A percentile compares a stretch with the other conserved stretches of the same genome.
These are phyloP conservation scores for Blomia tropicalis DNA, from an alignment of 2,888 invertebrate genomes.

Conservation along the genomic window DNA sequence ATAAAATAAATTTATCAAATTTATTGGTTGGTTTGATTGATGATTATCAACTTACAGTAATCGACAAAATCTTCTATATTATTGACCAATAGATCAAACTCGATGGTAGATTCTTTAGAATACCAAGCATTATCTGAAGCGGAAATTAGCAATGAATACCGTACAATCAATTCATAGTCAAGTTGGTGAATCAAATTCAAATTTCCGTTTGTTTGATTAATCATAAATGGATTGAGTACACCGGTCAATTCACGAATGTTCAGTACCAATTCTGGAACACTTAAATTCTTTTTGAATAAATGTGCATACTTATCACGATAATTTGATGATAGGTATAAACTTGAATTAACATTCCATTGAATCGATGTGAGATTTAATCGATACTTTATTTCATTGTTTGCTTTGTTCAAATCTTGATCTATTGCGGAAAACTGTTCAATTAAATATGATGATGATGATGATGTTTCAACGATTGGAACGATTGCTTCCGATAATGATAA, in stretches of 20 bases:
- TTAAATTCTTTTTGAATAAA: conserved; percentile 1
- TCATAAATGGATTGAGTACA: conserved; percentile 43
- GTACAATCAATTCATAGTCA: conserved; percentile 69
- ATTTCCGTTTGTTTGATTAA: conserved; percentile 58
- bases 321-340: conserved; percentile 6
- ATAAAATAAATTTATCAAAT: no score
- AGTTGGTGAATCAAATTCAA: conserved; percentile 60
- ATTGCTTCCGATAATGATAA: conserved; percentile 60
- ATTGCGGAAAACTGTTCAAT: conserved; percentile 57
- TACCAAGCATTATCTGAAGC: conserved; percentile 65
- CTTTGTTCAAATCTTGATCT: conserved; percentile 51
- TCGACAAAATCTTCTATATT: conserved; percentile 55
- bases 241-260: conserved; percentile 9
- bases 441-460: no score
- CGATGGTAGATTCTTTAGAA: conserved; percentile 56
- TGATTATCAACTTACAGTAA: conserved; percentile 3
- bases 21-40: not conserved
- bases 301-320: not conserved
- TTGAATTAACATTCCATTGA: conserved; percentile 12
- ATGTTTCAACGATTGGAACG: conserved; percentile 49
- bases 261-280: not conserved
- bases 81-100: conserved; percentile 65
- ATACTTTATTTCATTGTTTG: conserved; percentile 25
- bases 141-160: conserved; percentile 69
- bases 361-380: conserved; percentile 13